A percentile compares a stretch with the other conserved stretches of the same genome.
phyloP scores from a whole-genome alignment of 2,888 invertebrate genomes.

The Ochropleura plecta region DNA sequence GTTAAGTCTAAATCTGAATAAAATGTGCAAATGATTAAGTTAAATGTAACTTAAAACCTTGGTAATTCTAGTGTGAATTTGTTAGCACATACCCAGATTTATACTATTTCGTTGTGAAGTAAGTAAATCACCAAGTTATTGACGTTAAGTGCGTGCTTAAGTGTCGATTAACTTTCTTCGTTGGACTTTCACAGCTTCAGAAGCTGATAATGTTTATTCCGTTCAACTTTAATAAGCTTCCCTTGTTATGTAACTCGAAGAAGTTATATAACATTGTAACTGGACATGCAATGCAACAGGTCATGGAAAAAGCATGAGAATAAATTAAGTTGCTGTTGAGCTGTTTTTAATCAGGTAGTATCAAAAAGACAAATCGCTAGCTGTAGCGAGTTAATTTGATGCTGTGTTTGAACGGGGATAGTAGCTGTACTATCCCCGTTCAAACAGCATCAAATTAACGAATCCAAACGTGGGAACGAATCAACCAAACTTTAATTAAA shows the following conservation, averaged over 20 bases:
- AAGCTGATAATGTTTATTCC: constrained; percentile 46
- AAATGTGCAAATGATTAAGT: constrained; percentile 1
- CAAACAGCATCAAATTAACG: constrained; percentile 52
- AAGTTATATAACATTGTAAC: constrained; percentile 16
- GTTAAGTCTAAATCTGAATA: constrained; percentile 6
- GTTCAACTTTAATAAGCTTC: constrained; percentile 47
- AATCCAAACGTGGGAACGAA: constrained; percentile 58
- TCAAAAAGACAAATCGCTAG: constrained; percentile 14
- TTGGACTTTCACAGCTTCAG: constrained; percentile 51
- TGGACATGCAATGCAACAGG: constrained; percentile 27
- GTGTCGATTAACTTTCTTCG: constrained; percentile 59
- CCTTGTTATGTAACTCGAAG: constrained; percentile 35
- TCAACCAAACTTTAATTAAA: constrained; percentile 49
- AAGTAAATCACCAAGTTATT: constrained; percentile 49
- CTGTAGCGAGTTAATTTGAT: too few species aligned
- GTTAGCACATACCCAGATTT: constrained; percentile 9
- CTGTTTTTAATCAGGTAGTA: constrained; percentile 15
- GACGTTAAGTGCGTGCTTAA: constrained; percentile 50
- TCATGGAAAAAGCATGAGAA: constrained; percentile 13
- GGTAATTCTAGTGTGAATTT: not conserved
- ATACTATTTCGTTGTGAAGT: constrained; percentile 39
- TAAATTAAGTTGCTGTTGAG: constrained; percentile 2
- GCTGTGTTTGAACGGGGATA: too few species aligned
- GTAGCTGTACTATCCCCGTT: too few species aligned
- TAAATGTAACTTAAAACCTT: constrained; percentile 7